Evolutionary conservation across 23 tunicate species (phyloP).

Genomic region (Ascidia mentula): DNA sequence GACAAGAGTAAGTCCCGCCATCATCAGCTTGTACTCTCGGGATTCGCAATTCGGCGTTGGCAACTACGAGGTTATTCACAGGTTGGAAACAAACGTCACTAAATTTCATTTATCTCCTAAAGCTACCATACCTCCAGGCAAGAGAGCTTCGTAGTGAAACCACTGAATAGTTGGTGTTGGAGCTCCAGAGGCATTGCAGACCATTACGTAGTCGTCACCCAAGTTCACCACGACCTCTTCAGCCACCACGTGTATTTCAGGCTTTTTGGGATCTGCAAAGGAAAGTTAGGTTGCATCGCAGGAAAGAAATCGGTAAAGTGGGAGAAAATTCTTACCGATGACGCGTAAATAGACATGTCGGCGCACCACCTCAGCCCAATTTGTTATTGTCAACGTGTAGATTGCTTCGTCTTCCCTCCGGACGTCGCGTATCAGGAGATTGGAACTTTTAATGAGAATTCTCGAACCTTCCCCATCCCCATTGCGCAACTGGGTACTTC

Average conservation of each 20-base stretch:
- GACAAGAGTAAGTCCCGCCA: constrained; percentile 54
- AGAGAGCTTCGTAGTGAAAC: constrained; percentile 19
- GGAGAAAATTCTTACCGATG: constrained; percentile 13
- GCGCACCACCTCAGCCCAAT: not conserved
- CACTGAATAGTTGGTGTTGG: constrained; percentile 35
- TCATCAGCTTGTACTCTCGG: constrained; percentile 25
- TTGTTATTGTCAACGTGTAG: constrained; percentile 23
- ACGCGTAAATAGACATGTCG: constrained; percentile 13
- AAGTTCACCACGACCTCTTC: not conserved
- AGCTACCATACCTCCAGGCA: not conserved
- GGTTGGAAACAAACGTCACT: too few relatives aligned
- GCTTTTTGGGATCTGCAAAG: constrained; percentile 21
- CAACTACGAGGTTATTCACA: not conserved
- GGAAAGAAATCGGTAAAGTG: not conserved
- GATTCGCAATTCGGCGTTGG: not conserved
- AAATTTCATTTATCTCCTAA: too few relatives aligned
- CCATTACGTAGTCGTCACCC: constrained; percentile 21
- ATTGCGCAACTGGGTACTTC: not conserved
- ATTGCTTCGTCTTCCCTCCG: constrained; percentile 12
- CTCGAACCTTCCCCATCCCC: not conserved
- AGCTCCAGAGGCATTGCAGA: constrained; percentile 31
- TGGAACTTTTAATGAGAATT: not conserved
- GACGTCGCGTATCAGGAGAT: constrained; percentile 17
- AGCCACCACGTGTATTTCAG: not conserved
- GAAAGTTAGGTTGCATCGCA: not conserved